phyloP scores from a whole-genome alignment of 2,113 vertebrate species.

The Tricholaema leucomelas region DNA sequence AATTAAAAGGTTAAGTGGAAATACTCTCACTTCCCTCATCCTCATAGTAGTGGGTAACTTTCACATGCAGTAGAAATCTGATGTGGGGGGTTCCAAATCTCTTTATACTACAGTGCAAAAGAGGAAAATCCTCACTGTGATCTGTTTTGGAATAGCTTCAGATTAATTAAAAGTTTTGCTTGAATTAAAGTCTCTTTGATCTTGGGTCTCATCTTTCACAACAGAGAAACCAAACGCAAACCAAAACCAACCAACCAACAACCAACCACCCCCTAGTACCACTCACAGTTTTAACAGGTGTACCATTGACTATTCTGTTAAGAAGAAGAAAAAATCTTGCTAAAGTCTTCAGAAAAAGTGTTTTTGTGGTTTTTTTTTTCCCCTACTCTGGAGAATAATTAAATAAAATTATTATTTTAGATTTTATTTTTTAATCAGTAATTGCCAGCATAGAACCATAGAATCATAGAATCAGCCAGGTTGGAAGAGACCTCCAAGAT shows the following conservation, averaged over 20 bases:
- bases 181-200: neutral
- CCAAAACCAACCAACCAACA: neutral
- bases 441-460: neutral
- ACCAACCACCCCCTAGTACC: fast-evolving
- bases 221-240: neutral
- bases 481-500: too few relatives aligned
- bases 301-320: neutral
- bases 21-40: neutral
- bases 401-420: too few relatives aligned
- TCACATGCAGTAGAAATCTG: neutral
- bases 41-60: neutral
- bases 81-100: neutral
- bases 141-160: neutral
- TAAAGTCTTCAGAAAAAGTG: neutral
- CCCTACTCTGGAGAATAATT: neutral
- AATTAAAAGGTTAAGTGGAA: neutral
- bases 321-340: neutral
- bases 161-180: neutral
- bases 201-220: neutral
- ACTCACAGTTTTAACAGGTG: neutral
- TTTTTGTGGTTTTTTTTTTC: neutral
- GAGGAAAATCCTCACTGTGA: neutral
- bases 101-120: neutral
- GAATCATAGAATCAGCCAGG: too few relatives aligned
- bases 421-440: neutral